Conservation (phyloP, 2,888 invertebrate genomes). For the Lochmaea crataegi region DNA sequence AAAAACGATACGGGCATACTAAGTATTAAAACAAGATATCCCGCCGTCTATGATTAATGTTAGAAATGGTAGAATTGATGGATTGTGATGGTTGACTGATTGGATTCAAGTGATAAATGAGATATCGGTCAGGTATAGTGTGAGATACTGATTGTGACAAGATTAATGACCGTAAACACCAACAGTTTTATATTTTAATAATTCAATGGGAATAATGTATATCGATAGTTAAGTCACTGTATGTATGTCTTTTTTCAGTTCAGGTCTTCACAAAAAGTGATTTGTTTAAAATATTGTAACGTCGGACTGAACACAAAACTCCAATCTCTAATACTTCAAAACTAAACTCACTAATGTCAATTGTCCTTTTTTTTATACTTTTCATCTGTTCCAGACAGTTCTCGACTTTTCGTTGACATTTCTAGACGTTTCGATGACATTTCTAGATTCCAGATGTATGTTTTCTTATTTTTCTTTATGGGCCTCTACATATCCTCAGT, state of each 20-base stretch:
- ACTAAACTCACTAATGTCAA: too few species aligned
- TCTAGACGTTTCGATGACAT: too few species aligned
- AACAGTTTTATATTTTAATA: slow-evolving; percentile 58
- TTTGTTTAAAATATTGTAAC: background rate
- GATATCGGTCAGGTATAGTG: slow-evolving; percentile 59
- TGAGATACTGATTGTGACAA: slow-evolving; percentile 61
- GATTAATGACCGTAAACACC: slow-evolving; percentile 59
- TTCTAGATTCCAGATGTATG: too few species aligned
- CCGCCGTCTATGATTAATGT: slow-evolving; percentile 60
- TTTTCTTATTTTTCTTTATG: too few species aligned
- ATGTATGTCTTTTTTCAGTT: background rate
- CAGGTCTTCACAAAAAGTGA: background rate
- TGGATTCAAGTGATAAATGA: slow-evolving; percentile 64
- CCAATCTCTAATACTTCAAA: too few species aligned
- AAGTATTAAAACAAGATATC: slow-evolving; percentile 27
- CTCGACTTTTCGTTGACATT: too few species aligned
- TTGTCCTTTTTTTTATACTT: too few species aligned
- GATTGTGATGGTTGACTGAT: slow-evolving; percentile 63
- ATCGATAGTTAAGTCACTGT: slow-evolving; percentile 14
- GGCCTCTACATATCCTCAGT: too few species aligned
- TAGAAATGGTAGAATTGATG: slow-evolving; percentile 59
- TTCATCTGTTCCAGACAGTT: too few species aligned
- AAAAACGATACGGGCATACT: slow-evolving; percentile 6
- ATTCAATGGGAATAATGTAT: slow-evolving; percentile 35
- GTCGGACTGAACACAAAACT: too few species aligned